Evolutionary conservation across 2,888 invertebrate species (phyloP), one percentile per base, ranked within the genome.

Genomic region (Neocrepidodera transversa): DNA sequence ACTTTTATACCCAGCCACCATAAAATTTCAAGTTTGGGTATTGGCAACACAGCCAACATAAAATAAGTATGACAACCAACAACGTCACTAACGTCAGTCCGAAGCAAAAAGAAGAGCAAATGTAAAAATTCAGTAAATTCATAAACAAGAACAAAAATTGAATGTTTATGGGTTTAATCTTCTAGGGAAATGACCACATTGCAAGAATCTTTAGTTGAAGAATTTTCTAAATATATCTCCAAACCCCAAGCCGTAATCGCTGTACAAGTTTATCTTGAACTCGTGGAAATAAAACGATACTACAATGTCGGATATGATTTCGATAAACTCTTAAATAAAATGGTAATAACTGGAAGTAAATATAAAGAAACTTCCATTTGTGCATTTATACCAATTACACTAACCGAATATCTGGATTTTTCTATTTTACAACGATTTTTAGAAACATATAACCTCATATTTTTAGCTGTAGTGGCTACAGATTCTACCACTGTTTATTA

Each of bases 261-360:
- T 1, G 78, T 79, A 49, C 81, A 84, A 65, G 81, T 85, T 1
- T 85, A 83, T 67, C 76, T 82, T 42, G 84, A 86, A 69, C 71
- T 87, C 36, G 80, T 80, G 64, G 83, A 84, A 79, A 79, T 79
- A 14, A 82, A 79, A 66, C 74, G 74, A 63, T 80, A 81, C 51
- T 81, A 81, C 79, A 76, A 82, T 65, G 79, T 84, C 1, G 70
- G 78, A 28, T 82, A 82, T 65, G 76, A 76, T 17, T 82, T 78
- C 61, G 75, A 79, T 13, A 58, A 76, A n/a, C 62, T 62, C 4
- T 61, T 82, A 8, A 73, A 80, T 58, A 68, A 78, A 38, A 69
- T 82, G 28, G 81, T 81, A 58, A 71, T 84, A 16, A 78, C 76
- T 55, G 83, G 78, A 1, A 80, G 74, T 64, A 78, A 75, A 61